Evolutionary conservation across 1,140 invertebrate genomes (phyloP).

Genomic region (Riptortus pedestris): DNA sequence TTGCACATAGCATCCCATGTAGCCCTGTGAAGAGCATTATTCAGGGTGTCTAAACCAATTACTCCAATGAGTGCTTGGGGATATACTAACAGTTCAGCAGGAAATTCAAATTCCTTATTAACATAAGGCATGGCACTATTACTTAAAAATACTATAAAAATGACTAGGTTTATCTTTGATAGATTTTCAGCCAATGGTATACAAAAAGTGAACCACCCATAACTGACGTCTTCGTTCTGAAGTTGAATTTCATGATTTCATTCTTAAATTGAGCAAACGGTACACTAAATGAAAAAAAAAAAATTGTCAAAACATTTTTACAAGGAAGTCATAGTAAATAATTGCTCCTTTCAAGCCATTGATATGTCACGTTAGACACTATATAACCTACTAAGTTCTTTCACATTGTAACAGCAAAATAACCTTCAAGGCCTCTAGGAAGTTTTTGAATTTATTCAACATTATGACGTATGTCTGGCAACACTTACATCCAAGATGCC

Average conservation of each 20-base stretch:
- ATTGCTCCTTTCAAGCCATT: too few species aligned
- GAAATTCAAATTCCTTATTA: conserved; percentile 46
- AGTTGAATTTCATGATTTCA: neutral
- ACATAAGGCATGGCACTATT: conserved; percentile 12
- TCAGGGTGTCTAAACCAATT: conserved; percentile 70
- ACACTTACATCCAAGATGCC: too few species aligned
- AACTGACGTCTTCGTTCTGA: neutral
- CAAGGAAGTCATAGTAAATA: too few species aligned
- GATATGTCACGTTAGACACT: neutral
- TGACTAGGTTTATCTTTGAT: conserved; percentile 9
- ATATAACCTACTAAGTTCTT: neutral
- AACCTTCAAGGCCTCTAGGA: too few species aligned
- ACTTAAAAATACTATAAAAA: neutral
- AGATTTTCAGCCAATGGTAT: neutral
- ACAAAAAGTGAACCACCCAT: neutral
- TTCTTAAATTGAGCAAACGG: neutral
- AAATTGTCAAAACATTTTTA: too few species aligned
- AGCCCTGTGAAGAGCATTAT: conserved; percentile 74
- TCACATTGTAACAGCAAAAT: neutral
- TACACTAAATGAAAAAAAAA: neutral
- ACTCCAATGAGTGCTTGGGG: conserved; percentile 76
- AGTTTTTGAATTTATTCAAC: too few species aligned
- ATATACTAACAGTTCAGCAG: conserved; percentile 60
- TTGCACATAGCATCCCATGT: conserved; percentile 88
- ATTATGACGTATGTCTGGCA: too few species aligned